These are phyloP conservation scores for Noctua janthina DNA, from an alignment of 2,888 invertebrate genomes.

Conservation along the genomic window DNA sequence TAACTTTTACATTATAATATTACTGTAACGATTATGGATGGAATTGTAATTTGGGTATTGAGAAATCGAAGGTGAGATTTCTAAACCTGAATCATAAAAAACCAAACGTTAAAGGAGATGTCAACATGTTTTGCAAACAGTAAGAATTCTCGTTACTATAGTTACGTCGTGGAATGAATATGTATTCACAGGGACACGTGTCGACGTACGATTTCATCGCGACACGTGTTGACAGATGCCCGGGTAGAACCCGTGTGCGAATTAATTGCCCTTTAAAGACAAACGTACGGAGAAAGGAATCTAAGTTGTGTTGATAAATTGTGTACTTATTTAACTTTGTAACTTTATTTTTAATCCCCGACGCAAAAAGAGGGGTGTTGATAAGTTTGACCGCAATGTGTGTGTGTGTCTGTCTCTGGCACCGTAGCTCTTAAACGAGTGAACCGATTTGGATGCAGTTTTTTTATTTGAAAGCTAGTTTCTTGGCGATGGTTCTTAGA, in stretches of 20 bases:
- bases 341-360: too few relatives aligned
- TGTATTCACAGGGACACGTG: slow-evolving; percentile 7
- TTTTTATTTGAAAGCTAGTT: too few relatives aligned
- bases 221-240: slow-evolving; percentile 16
- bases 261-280: not conserved
- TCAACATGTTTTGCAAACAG: not conserved
- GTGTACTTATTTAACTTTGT: too few relatives aligned
- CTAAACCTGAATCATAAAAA: not conserved
- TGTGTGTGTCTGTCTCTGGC: too few relatives aligned
- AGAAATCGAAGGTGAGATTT: not conserved
- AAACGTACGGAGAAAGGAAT: not conserved
- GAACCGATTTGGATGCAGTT: too few relatives aligned
- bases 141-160: not conserved
- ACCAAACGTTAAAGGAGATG: not conserved
- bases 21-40: not conserved
- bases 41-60: not conserved
- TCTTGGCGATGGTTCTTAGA: too few relatives aligned
- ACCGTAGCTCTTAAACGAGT: too few relatives aligned
- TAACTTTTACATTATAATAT: too few relatives aligned
- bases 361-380: too few relatives aligned
- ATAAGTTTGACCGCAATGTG: too few relatives aligned
- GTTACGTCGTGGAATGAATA: not conserved
- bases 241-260: not conserved
- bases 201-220: not conserved
- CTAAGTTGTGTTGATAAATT: too few relatives aligned